Evolutionary conservation across 2,797 vertebrate species (phyloP).

Genomic region (Lithobates pipiens): DNA sequence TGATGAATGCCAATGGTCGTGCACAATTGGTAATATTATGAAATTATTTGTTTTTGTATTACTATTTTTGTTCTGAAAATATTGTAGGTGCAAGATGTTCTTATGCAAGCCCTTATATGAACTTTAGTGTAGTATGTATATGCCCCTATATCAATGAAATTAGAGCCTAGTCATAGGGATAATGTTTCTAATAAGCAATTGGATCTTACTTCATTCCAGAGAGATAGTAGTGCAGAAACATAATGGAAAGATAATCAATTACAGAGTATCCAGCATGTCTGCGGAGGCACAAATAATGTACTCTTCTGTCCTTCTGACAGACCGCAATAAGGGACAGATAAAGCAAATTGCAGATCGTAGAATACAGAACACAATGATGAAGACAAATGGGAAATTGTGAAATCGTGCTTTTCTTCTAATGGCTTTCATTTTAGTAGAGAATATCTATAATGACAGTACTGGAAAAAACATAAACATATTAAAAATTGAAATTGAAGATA

Average conservation of each 20-base stretch:
- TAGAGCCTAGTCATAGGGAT: constrained; percentile 9
- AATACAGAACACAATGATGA: constrained; percentile 14
- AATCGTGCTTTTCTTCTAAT: constrained; percentile 28
- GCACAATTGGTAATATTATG: background rate
- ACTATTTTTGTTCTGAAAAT: background rate
- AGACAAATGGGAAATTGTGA: constrained; percentile 31
- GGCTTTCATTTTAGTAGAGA: constrained; percentile 14
- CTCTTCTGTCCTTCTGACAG: constrained; percentile 37
- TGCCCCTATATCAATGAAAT: constrained; percentile 22
- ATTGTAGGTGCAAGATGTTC: background rate
- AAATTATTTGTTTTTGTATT: background rate
- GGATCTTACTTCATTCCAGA: constrained; percentile 23
- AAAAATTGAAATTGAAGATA: background rate
- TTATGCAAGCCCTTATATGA: background rate
- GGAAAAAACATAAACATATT: constrained; percentile 33
- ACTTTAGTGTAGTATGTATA: background rate
- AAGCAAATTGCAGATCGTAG: constrained; percentile 29
- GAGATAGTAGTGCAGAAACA: constrained; percentile 9
- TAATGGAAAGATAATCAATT: constrained; percentile 49
- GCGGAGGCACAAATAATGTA: constrained; percentile 40
- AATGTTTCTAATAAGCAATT: constrained; percentile 35
- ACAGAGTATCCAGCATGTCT: constrained; percentile 35
- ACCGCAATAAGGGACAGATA: constrained; percentile 39
- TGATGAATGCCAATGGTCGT: background rate
- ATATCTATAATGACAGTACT: constrained; percentile 22